Conservation (phyloP, 1,140 invertebrate genomes). For the Solenopsis fugax region DNA sequence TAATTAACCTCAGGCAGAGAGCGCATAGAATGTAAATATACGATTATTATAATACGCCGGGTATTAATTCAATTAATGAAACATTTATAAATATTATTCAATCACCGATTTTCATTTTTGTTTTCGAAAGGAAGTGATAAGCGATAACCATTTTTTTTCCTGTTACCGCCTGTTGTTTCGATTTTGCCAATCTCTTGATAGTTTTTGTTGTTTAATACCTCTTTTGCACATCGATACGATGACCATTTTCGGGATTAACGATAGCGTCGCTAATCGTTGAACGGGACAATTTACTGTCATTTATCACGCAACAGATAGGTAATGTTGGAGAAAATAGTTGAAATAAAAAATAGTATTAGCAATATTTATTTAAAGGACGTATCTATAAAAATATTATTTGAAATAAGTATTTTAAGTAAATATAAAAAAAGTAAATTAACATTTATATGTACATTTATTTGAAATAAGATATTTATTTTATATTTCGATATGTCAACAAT, state of each 20-base stretch:
- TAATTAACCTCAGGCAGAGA: conserved; percentile 15
- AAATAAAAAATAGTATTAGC: no score
- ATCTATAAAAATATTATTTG: no score
- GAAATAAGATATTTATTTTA: no score
- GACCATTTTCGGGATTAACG: neutral
- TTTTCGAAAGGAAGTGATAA: conserved; percentile 21
- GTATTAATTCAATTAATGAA: conserved; percentile 63
- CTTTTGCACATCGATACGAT: neutral
- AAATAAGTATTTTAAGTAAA: no score
- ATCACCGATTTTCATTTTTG: conserved; percentile 5
- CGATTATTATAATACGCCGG: conserved; percentile 75
- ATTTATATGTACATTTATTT: no score
- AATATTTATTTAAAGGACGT: no score
- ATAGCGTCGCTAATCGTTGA: neutral
- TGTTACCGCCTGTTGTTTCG: neutral
- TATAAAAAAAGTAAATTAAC: no score
- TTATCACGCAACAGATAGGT: neutral
- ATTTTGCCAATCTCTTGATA: conserved; percentile 1
- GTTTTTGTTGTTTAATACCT: neutral
- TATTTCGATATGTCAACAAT: no score
- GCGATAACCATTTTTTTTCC: neutral
- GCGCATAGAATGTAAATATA: conserved; percentile 67
- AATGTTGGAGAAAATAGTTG: no score
- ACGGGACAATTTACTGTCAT: neutral
- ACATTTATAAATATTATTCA: conserved; percentile 45